Evolutionary conservation across 1,140 invertebrate species (phyloP).

Genomic region (Drosophila yakuba): DNA sequence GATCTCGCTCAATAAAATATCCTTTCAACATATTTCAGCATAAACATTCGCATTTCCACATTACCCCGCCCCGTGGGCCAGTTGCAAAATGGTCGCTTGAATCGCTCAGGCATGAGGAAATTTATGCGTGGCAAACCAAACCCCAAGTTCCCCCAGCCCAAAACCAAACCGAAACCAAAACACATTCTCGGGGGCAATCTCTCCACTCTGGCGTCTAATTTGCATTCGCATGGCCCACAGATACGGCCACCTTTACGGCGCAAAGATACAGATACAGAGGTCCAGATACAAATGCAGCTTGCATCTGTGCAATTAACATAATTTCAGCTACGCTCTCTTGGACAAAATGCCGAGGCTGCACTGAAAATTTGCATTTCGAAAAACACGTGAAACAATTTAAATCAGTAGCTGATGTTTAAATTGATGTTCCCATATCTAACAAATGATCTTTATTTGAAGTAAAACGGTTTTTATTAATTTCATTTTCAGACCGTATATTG

Average conservation of each 20-base stretch:
- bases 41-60: slow-evolving; percentile 53
- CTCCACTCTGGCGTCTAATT: slow-evolving; percentile 50
- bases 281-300: slow-evolving; percentile 41
- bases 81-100: slow-evolving; percentile 51
- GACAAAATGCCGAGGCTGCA: slow-evolving; percentile 34
- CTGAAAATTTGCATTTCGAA: background rate
- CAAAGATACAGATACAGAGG: slow-evolving; percentile 14
- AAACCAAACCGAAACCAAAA: slow-evolving; percentile 51
- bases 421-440: too few relatives aligned
- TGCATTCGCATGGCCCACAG: slow-evolving; percentile 67
- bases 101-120: slow-evolving; percentile 67
- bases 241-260: slow-evolving; percentile 13
- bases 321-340: slow-evolving; percentile 61
- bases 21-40: slow-evolving; percentile 74
- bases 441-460: background rate
- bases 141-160: slow-evolving; percentile 38
- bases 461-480: too few relatives aligned
- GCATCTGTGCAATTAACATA: slow-evolving; percentile 72
- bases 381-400: background rate
- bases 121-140: slow-evolving; percentile 68
- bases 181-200: slow-evolving; percentile 56
- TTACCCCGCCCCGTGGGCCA: slow-evolving; percentile 12
- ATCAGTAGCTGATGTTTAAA: background rate
- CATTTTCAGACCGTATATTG: too few relatives aligned
- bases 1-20: slow-evolving; percentile 60